Base-by-base conservation (phyloP, 2,888 invertebrate genomes). In the Erebia palarica region DNA sequence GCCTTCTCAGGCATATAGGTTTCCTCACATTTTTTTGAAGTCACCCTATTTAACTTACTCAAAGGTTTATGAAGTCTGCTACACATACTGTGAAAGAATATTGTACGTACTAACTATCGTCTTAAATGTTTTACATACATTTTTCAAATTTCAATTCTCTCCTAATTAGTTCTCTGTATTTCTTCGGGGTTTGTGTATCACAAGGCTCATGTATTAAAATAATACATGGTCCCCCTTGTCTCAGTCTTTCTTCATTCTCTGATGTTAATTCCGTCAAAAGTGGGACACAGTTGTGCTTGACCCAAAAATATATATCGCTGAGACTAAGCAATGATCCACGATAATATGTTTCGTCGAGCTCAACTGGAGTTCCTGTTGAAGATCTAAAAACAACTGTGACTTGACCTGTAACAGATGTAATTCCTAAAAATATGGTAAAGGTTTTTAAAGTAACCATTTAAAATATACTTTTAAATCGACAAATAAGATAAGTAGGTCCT, bases 231-330 rank as follows among this genome's bases (percentile, higher is more conserved):
- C 99, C 89, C 44, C 99, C 99, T 91, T 99, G 99, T 0, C 99
- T 99, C 36, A 99, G 91, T 88, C 99, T 99, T 90, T 99, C 99
- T 1, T 99, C 99, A 94, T 99, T 99, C 91, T 99, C 99, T 90
- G 99, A 99, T 0, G 99, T 99, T 73, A 99, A 99, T 90, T 99
- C 99, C 69, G 99, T 94, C 0, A 99, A 99, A 14, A 99, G 92
- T 0, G 99, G 99, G 57, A 99, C 97, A 87, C 99, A 99, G 84
- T 97, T 98, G 78, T 98, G 97, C 74, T 97, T 96, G 0, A 96
- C 95, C 99, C 99, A 99, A 73, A 95, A 94, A 81, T 96, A 95
- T 16, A 99, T 84, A 77, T 97, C 97, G 81, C 98, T 98, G 80
- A 96, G 97, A 82, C 94, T 96, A 9, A 89, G 90, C 57, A 97